Evolutionary conservation across 53 echinoderm and acorn worm genomes (phyloP).

Genomic region (Holothuria leucospilota): DNA sequence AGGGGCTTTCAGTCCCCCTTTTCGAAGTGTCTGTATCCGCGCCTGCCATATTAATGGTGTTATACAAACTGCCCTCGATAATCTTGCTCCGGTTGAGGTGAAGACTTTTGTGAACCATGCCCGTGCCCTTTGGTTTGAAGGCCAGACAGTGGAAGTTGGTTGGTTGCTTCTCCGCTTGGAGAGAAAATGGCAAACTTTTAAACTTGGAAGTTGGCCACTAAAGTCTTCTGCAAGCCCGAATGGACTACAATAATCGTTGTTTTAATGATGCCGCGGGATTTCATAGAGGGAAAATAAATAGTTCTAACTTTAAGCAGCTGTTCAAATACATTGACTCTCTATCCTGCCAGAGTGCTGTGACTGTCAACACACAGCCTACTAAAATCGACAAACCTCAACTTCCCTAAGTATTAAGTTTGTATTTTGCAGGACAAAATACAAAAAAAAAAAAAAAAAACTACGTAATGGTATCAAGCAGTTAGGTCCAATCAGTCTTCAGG

Average conservation of each 20-base stretch:
- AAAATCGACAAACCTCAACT: neutral
- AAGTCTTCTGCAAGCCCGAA: too few relatives aligned
- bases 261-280: too few relatives aligned
- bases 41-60: neutral
- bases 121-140: slow-evolving; percentile 15
- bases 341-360: neutral
- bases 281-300: neutral
- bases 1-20: too few relatives aligned
- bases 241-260: too few relatives aligned
- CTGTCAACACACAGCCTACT: neutral
- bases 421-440: too few relatives aligned
- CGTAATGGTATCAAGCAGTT: too few relatives aligned
- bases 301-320: neutral
- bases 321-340: neutral
- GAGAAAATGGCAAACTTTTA: slow-evolving; percentile 14
- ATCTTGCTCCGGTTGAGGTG: neutral
- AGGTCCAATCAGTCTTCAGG: too few relatives aligned
- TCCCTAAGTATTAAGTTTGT: too few relatives aligned
- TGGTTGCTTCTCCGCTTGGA: neutral
- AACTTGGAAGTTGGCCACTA: neutral
- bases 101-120: slow-evolving; percentile 5
- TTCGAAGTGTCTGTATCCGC: too few relatives aligned
- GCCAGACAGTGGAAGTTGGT: neutral
- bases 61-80: neutral
- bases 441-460: too few relatives aligned